phyloP scores from a whole-genome alignment of 2,888 invertebrate genomes.

The Litoditis marina region DNA sequence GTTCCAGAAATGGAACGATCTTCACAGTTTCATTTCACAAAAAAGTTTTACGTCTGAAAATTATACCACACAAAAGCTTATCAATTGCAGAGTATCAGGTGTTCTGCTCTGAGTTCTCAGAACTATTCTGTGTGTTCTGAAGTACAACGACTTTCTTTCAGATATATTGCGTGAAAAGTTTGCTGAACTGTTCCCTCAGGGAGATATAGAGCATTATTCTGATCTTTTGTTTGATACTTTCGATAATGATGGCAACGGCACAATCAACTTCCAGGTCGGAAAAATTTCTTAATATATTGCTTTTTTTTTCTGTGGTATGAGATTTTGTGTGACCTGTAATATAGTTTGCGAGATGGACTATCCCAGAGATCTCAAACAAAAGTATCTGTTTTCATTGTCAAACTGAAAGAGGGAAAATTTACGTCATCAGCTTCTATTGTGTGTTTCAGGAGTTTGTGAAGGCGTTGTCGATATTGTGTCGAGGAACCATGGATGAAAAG shows the following conservation, averaged over 20 bases:
- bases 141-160: slow-evolving; percentile 16
- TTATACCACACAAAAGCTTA: background rate
- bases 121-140: background rate
- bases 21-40: too few species aligned
- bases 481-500: slow-evolving; percentile 55
- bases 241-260: slow-evolving; percentile 53
- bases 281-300: too few species aligned
- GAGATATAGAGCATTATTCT: slow-evolving; percentile 55
- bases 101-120: background rate
- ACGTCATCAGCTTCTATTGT: too few species aligned
- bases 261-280: slow-evolving; percentile 53
- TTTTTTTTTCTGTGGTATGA: slow-evolving; percentile 1
- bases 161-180: slow-evolving; percentile 54
- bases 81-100: too few species aligned
- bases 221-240: slow-evolving; percentile 57
- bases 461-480: slow-evolving; percentile 50
- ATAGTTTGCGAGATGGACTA: too few species aligned
- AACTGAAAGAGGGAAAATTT: too few species aligned
- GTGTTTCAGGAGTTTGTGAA: slow-evolving; percentile 49
- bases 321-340: too few species aligned
- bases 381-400: too few species aligned
- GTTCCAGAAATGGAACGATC: too few species aligned
- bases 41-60: slow-evolving; percentile 1
- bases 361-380: too few species aligned
- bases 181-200: slow-evolving; percentile 53